Evolutionary conservation across 2,797 vertebrate genomes (phyloP), one percentile per base, ranked within the genome.

Genomic region (Esox masquinongy): DNA sequence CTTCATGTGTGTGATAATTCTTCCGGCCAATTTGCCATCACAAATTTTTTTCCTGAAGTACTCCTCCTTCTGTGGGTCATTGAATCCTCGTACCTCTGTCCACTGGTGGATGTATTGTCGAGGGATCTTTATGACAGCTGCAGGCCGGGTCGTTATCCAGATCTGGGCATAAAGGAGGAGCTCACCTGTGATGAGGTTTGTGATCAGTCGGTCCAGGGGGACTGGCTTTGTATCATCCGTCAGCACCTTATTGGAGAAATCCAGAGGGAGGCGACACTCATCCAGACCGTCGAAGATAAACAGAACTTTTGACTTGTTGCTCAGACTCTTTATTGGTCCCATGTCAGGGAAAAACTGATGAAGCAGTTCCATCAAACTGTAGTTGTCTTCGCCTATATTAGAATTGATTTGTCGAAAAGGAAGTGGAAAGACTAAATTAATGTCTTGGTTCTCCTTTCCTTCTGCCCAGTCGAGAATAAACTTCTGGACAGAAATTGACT

Each of bases 401-500:
- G 78, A 66, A 63, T 89, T 89, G 24, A 89, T 51, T 39, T 86
- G 84, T 7, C 19, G 75, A 51, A 12, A 78, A 66, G 24, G 70
- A 67, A 4, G 78, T 78, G 19, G 66, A 68, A 49, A 88, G 43
- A 87, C 47, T 5, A 85, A 84, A 49, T 50, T 9, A 17, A 85
- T 70, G 72, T 87, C 69, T 56, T 82, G 74, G 22, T 85, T 83
- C 49, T 80, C 82, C n/a, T 83, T 64, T 36, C 66, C 77, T 77
- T 84, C 82, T 19, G 86, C 87, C 86, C 87, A 87, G 61, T 72
- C 80, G 19, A 88, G 75, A 1, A 77, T 78, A 50, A 79, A 86
- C 63, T 82, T 87, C 59, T 79, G 80, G 8, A 63, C 73, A 22
- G 70, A 83, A 24, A 86, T 71, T 24, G 84, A 86, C 78, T 88